A percentile compares a stretch with the other conserved stretches of the same genome.
phyloP scores from a whole-genome alignment of 2,113 vertebrate species.

The Noturus placidus region DNA sequence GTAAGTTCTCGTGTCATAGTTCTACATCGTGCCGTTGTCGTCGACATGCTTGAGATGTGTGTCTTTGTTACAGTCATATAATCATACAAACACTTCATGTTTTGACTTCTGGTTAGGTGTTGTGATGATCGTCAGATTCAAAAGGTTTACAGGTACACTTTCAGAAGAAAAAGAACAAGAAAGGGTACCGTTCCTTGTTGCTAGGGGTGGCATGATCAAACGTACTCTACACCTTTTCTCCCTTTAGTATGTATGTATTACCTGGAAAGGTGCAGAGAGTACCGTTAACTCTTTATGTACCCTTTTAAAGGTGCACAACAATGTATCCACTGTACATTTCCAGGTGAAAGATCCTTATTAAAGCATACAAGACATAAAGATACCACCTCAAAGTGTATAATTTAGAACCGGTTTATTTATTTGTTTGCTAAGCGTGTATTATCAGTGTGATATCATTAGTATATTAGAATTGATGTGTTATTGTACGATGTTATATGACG shows the following conservation, averaged over 20 bases:
- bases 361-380: not conserved
- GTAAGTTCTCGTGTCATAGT: slow-evolving; percentile 55
- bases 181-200: not conserved
- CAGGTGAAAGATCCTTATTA: not conserved
- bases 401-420: not conserved
- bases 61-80: not conserved
- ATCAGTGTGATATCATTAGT: not conserved
- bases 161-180: no score
- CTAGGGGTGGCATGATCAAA: not conserved
- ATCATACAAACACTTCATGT: not conserved
- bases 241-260: not conserved
- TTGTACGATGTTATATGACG: not conserved
- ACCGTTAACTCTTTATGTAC: not conserved
- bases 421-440: not conserved
- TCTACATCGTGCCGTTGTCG: not conserved
- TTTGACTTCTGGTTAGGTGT: not conserved
- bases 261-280: not conserved
- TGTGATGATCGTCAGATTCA: not conserved
- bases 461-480: not conserved
- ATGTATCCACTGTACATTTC: not conserved
- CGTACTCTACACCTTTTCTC: not conserved
- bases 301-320: not conserved
- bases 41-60: not conserved
- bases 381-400: not conserved
- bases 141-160: not conserved